Evolutionary conservation across 2,797 vertebrate species (phyloP).

Genomic region (Pantherophis vulpinus): DNA sequence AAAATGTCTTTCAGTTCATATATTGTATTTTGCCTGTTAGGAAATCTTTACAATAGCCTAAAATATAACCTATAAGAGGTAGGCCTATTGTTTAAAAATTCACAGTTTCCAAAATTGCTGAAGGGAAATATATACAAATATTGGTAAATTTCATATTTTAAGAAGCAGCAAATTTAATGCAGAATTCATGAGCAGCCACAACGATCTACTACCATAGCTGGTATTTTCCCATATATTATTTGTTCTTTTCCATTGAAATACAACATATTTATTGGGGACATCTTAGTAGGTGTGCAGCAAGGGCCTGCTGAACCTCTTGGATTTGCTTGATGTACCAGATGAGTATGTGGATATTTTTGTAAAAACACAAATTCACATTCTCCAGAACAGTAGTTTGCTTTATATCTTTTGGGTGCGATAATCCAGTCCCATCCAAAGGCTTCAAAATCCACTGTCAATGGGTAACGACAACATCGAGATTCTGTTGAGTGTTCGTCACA

Average conservation of each 20-base stretch:
- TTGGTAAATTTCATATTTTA: conserved; percentile 44
- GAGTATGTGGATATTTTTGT: conserved; percentile 95
- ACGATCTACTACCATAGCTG: conserved; percentile 96
- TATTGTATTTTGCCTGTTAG: conserved; percentile 59
- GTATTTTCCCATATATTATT: conserved; percentile 97
- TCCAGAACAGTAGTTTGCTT: conserved; percentile 96
- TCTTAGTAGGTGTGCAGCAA: conserved; percentile 96
- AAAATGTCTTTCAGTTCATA: conserved; percentile 59
- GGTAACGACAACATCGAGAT: conserved; percentile 92
- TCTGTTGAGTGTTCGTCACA: conserved; percentile 93
- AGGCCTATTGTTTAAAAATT: conserved; percentile 78
- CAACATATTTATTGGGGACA: conserved; percentile 98
- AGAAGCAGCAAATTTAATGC: conserved; percentile 11
- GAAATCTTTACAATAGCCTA: conserved; percentile 58
- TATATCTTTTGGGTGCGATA: conserved; percentile 97
- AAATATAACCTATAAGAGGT: conserved; percentile 50
- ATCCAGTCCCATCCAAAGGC: conserved; percentile 98
- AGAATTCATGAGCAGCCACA: conserved; percentile 91
- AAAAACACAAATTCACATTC: conserved; percentile 96
- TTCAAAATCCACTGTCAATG: conserved; percentile 95
- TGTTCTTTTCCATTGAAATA: conserved; percentile 96
- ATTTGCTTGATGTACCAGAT: conserved; percentile 93
- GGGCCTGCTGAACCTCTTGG: conserved; percentile 89
- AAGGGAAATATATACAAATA: conserved; percentile 55
- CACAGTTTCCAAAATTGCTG: conserved; percentile 79